A percentile compares a stretch with the other conserved stretches of the same genome.
phyloP scores from a whole-genome alignment of 2,888 invertebrate genomes.

The Volucella inflata region DNA sequence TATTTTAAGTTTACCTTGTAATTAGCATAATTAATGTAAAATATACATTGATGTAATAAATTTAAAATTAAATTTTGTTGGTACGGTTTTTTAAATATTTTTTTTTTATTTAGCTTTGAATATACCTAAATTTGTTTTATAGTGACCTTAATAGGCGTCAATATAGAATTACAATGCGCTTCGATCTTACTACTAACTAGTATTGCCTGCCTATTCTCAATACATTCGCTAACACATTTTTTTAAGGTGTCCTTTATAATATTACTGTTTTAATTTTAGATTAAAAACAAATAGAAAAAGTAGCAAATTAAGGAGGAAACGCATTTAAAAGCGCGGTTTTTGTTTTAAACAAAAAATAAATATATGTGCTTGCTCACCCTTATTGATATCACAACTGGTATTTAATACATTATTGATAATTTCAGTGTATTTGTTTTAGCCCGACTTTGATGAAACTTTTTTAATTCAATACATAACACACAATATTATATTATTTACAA shows the following conservation, averaged over 20 bases:
- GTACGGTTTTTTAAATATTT: slow-evolving; percentile 67
- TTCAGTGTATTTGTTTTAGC: no score
- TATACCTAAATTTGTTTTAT: not conserved
- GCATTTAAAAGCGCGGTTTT: no score
- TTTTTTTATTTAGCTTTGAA: not conserved
- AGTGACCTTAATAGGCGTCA: slow-evolving; percentile 23
- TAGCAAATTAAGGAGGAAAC: not conserved
- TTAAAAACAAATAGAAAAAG: not conserved
- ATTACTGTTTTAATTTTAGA: not conserved
- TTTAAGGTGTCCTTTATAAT: slow-evolving; percentile 33
- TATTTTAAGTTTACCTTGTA: slow-evolving; percentile 48
- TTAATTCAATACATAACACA: no score
- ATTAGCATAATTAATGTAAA: slow-evolving; percentile 67
- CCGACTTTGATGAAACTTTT: no score
- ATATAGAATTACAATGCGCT: slow-evolving; percentile 18
- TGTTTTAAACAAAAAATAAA: no score
- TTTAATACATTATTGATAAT: no score
- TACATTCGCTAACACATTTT: slow-evolving; percentile 34
- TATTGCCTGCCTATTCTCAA: slow-evolving; percentile 44
- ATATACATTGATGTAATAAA: slow-evolving; percentile 72
- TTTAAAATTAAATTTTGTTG: slow-evolving; percentile 52
- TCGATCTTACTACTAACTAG: slow-evolving; percentile 45
- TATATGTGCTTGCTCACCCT: no score
- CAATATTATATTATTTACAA: no score
- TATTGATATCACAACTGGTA: no score